A percentile compares a stretch with the other conserved stretches of the same genome.
Evolutionary conservation across 53 echinoderm and acorn worm species (phyloP).

Genomic region (Glandiceps talaboti): DNA sequence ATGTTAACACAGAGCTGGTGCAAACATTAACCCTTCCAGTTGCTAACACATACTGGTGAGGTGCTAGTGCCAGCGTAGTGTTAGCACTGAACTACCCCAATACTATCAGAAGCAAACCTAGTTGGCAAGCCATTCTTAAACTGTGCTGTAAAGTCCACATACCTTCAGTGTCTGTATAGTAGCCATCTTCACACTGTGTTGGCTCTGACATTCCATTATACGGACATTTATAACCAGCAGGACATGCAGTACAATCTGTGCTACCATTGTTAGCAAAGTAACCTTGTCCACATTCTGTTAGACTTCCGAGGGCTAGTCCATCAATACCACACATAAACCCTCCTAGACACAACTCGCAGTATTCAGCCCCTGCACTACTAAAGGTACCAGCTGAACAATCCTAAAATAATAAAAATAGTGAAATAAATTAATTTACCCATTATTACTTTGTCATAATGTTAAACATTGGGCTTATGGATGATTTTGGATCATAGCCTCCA

Average conservation of each 20-base stretch:
- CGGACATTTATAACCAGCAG: slow-evolving; percentile 71
- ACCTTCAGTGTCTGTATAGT: slow-evolving; percentile 65
- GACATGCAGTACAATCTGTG: slow-evolving; percentile 48
- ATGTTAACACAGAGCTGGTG: no score
- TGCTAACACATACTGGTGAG: no score
- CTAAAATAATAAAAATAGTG: slow-evolving; percentile 15
- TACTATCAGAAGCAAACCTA: no score
- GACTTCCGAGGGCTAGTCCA: slow-evolving; percentile 44
- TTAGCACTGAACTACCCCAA: no score
- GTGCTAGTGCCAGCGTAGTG: no score
- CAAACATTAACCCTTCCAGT: no score
- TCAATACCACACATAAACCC: slow-evolving; percentile 55
- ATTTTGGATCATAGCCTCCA: no score
- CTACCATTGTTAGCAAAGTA: slow-evolving; percentile 84
- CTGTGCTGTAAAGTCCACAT: no score
- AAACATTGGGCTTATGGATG: no score
- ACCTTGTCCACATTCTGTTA: slow-evolving; percentile 48
- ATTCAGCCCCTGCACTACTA: slow-evolving; percentile 69
- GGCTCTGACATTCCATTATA: slow-evolving; percentile 41
- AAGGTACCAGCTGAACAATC: slow-evolving; percentile 62
- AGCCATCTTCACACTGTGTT: slow-evolving; percentile 54
- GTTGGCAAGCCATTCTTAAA: no score
- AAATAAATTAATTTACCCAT: not conserved
- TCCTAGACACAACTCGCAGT: slow-evolving; percentile 58
- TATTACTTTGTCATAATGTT: no score